Conservation (phyloP, 30 jellyfish, hydroid and myxozoan genomes). For the Aurelia sp. region DNA sequence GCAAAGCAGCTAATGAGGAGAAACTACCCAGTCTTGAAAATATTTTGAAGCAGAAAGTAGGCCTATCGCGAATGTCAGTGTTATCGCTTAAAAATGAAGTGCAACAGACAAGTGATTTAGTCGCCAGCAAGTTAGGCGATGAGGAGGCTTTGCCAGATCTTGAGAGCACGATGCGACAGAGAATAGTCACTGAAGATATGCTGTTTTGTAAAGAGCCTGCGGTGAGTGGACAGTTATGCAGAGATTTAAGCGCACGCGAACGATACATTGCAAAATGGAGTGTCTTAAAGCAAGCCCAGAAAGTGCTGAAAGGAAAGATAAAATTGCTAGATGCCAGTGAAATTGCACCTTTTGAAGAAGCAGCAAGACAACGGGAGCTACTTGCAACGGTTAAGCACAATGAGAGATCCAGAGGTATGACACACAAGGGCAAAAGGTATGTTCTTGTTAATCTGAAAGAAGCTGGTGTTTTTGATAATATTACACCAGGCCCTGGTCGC, state of each 20-base stretch:
- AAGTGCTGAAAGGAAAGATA: slow-evolving; percentile 40
- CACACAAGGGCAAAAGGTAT: slow-evolving; percentile 3
- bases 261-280: background rate
- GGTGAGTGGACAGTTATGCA: background rate
- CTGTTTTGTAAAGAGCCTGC: slow-evolving; percentile 9
- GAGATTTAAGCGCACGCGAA: background rate
- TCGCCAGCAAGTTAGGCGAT: too few relatives aligned
- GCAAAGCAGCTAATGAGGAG: too few relatives aligned
- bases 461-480: slow-evolving; percentile 1
- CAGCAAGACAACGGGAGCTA: background rate
- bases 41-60: background rate
- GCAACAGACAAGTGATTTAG: too few relatives aligned
- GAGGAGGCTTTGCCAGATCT: too few relatives aligned
- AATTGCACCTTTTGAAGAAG: background rate
- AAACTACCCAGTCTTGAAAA: too few relatives aligned
- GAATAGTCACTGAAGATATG: slow-evolving; percentile 1
- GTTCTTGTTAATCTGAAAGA: slow-evolving; percentile 25
- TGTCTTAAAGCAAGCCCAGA: slow-evolving; percentile 41
- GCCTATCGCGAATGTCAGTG: background rate
- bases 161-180: too few relatives aligned
- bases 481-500: background rate
- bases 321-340: slow-evolving; percentile 8
- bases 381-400: background rate
- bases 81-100: too few relatives aligned
- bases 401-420: background rate